Conservation (phyloP, 2,888 invertebrate species). For the Cheilosia variabilis region DNA sequence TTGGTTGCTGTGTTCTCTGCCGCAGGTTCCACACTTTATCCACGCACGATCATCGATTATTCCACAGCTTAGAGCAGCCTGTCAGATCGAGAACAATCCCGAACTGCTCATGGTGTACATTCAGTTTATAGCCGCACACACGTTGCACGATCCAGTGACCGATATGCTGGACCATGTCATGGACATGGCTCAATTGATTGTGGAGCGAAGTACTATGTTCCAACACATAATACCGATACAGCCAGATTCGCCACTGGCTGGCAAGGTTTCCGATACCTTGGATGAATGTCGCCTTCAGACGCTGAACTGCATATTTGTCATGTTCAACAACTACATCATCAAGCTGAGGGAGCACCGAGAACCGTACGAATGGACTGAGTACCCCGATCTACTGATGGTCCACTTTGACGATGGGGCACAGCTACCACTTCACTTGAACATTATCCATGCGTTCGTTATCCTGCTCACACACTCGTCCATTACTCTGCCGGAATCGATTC, state of each 20-base stretch:
- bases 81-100: conserved; percentile 95
- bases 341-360: conserved; percentile 85
- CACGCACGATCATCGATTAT: conserved; percentile 89
- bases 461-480: conserved; percentile 89
- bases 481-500: conserved; percentile 82
- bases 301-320: conserved; percentile 88
- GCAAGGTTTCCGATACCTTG: conserved; percentile 75
- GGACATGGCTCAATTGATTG: conserved; percentile 95
- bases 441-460: conserved; percentile 93
- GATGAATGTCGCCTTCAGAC: conserved; percentile 85
- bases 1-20: conserved; percentile 88
- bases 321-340: conserved; percentile 90
- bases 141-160: conserved; percentile 87
- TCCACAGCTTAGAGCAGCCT: conserved; percentile 91
- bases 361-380: conserved; percentile 82
- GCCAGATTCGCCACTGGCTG: conserved; percentile 78
- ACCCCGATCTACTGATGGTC: conserved; percentile 83
- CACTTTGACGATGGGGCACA: conserved; percentile 83
- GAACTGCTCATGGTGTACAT: conserved; percentile 90
- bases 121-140: conserved; percentile 91
- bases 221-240: conserved; percentile 89
- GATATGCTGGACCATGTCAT: conserved; percentile 88
- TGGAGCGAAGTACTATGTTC: conserved; percentile 94
- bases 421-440: conserved; percentile 83
- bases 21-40: conserved; percentile 91